Percentiles rank a stretch among this genome's conserved stretches.
phyloP scores from a whole-genome alignment of 2,888 invertebrate genomes.

The Drosophila macrothrix region DNA sequence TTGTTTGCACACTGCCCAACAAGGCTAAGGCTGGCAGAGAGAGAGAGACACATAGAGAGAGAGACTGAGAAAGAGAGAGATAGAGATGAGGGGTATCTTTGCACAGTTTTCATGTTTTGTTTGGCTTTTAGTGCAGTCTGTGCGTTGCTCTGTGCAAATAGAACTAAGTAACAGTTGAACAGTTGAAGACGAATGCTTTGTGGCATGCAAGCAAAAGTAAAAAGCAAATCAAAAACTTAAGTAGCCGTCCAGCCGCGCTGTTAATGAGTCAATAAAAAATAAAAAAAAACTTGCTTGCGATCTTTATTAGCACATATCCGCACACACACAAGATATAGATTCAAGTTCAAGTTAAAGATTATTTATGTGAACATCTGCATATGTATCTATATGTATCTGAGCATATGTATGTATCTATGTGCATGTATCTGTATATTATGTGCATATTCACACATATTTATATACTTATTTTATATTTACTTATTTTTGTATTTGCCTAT shows the following conservation, averaged over 20 bases:
- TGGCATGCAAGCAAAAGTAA: slow-evolving; percentile 11
- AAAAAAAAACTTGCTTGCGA: slow-evolving; percentile 11
- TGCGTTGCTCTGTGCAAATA: slow-evolving; percentile 33
- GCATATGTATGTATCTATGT: too few species aligned
- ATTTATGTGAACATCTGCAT: neutral
- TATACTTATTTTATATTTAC: too few species aligned
- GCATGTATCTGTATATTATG: neutral
- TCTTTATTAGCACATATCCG: slow-evolving; percentile 36
- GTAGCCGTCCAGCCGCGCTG: slow-evolving; percentile 27
- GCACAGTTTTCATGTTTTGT: slow-evolving; percentile 71
- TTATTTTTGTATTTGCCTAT: too few species aligned
- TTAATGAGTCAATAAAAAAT: slow-evolving; percentile 46
- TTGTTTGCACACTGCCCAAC: slow-evolving; percentile 68
- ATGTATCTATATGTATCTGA: neutral
- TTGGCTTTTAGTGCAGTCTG: slow-evolving; percentile 76
- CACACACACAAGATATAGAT: neutral
- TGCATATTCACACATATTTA: too few species aligned
- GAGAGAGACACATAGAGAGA: slow-evolving; percentile 4
- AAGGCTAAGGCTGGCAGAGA: neutral
- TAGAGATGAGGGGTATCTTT: slow-evolving; percentile 49
- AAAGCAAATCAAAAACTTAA: slow-evolving; percentile 14
- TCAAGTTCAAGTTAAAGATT: neutral
- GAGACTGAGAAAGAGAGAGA: slow-evolving; percentile 5
- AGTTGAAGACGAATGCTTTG: slow-evolving; percentile 47
- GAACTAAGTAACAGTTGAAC: slow-evolving; percentile 32